A percentile compares a stretch with the other conserved stretches of the same genome.
phyloP scores from a whole-genome alignment of 1,140 invertebrate species.

The Drosophila littoralis region DNA sequence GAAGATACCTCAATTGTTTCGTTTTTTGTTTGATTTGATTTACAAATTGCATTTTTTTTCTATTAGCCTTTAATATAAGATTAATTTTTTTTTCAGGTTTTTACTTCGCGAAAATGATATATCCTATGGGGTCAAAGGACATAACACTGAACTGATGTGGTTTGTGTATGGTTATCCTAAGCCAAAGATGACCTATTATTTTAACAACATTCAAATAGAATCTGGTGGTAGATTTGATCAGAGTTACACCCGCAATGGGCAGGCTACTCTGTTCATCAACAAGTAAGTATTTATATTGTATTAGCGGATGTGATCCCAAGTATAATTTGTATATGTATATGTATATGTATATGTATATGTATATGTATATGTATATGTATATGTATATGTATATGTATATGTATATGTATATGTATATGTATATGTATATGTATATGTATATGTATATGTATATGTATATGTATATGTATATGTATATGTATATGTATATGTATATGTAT shows the following conservation, averaged over 20 bases:
- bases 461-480: too few species aligned
- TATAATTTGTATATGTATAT: neutral
- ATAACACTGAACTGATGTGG: conserved; percentile 94
- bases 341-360: too few species aligned
- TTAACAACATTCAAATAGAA: conserved; percentile 93
- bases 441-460: too few species aligned
- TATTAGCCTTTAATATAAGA: neutral
- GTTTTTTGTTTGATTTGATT: too few species aligned
- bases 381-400: too few species aligned
- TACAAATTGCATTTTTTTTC: neutral
- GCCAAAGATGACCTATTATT: conserved; percentile 94
- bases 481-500: too few species aligned
- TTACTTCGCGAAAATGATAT: conserved; percentile 92
- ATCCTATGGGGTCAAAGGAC: conserved; percentile 94
- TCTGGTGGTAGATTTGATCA: conserved; percentile 92
- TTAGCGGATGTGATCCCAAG: too few species aligned
- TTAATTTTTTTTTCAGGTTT: conserved; percentile 85
- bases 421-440: neutral
- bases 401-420: neutral
- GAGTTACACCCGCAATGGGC: conserved; percentile 95
- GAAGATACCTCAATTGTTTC: too few species aligned
- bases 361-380: too few species aligned
- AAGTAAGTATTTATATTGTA: conserved; percentile 85
- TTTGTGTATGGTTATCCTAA: conserved; percentile 97
- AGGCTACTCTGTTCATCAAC: conserved; percentile 94